Base-by-base conservation (phyloP, 2,113 vertebrate genomes). In the Esox niger region DNA sequence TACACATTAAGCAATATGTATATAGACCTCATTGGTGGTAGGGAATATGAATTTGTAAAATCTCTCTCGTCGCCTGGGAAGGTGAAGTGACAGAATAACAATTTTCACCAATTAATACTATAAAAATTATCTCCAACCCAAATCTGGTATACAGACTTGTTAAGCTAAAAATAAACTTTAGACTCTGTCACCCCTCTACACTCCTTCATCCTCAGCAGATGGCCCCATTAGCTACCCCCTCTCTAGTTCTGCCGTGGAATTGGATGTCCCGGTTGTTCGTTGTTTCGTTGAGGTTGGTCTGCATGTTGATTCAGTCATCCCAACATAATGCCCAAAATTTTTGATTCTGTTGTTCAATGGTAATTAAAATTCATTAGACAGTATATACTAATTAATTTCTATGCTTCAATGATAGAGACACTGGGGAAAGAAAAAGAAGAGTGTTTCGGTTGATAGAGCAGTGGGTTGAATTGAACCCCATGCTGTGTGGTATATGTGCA, bases 241-340 rank as follows among this genome's bases (percentile, higher is more conserved):
- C 94, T 90, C 91, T 92, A 85, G 91, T 92, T 83, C 90, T 83
- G 86, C 84, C 89, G 91, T 93, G 93, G 91, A 93, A 93, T 93
- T 94, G 94, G 90, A 91, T 94, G 93, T 93, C 93, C 89, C 94
- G 94, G 91, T 90, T 92, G 93, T 93, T 95, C 94, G 93, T 94
- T 92, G 94, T 94, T 94, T 94, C 90, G 94, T 93, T 90, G 93
- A 92, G 86, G 93, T 91, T 91, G 93, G 94, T 91, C 94, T 94
- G 92, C 95, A 93, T 93, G 94, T 93, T 90, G 94, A 95, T 93
- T 95, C 94, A 87, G 95, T 94, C 95, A 96, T 97, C 90, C 91
- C 94, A 88, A 91, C 92, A 92, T 91, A 92, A 90, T 94, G 6
- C 23, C 64, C 68, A 47, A 64, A 63, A 66, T 59, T 6, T 5